phyloP scores from a whole-genome alignment of 2,113 vertebrate species.

The Equus quagga region DNA sequence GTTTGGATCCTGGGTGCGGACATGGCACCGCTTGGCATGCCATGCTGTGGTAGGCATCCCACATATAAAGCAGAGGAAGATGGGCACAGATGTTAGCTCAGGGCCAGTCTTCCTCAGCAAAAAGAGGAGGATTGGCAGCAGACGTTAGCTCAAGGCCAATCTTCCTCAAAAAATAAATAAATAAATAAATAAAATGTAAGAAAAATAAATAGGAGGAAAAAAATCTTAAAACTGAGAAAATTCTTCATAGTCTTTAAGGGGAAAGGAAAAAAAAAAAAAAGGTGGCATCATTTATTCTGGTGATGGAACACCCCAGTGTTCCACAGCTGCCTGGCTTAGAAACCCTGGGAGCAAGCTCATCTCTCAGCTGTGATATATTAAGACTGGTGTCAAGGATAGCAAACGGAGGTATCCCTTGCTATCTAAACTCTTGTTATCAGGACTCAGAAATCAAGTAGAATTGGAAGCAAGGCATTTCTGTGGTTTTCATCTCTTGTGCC shows the following conservation, averaged over 20 bases:
- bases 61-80: no score
- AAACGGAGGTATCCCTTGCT: neutral
- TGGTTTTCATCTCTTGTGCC: neutral
- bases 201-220: neutral
- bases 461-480: neutral
- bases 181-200: neutral
- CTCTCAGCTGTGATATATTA: neutral
- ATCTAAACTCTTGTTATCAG: neutral
- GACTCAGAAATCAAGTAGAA: neutral
- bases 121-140: no score
- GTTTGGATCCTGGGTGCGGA: no score
- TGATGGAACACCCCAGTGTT: neutral
- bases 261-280: no score
- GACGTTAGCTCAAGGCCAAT: no score
- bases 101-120: no score
- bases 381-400: neutral
- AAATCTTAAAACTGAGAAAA: neutral
- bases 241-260: neutral
- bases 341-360: neutral
- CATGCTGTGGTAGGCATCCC: no score
- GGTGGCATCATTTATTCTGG: neutral
- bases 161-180: no score
- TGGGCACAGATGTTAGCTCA: no score
- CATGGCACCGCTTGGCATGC: no score
- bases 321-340: neutral